phyloP scores from a whole-genome alignment of 2,797 vertebrate species.

The Enteromius thamalakanensis region DNA sequence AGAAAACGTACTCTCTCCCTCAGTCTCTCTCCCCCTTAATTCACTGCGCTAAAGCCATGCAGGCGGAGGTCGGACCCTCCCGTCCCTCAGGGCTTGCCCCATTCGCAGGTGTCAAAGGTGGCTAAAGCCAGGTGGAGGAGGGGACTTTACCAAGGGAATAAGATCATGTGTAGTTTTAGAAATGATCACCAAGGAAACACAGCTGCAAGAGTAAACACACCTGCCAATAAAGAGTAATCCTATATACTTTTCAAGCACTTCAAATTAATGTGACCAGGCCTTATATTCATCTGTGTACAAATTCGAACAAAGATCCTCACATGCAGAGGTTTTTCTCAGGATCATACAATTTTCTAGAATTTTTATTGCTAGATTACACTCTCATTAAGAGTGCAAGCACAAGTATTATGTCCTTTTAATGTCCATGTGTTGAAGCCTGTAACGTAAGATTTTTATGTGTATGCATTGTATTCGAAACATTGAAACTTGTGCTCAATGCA shows the following conservation, averaged over 20 bases:
- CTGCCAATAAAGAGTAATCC: conserved; percentile 70
- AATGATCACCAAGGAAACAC: conserved; percentile 79
- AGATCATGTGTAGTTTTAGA: conserved; percentile 84
- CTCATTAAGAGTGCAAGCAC: not conserved
- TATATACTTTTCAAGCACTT: conserved; percentile 54
- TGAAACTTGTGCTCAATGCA: no score
- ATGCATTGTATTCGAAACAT: not conserved
- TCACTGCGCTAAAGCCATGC: conserved; percentile 48
- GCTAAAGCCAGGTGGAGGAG: conserved; percentile 78
- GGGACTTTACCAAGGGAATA: conserved; percentile 80
- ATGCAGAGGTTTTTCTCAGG: not conserved
- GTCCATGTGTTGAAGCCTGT: not conserved
- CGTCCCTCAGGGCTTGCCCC: conserved; percentile 67
- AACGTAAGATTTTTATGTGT: not conserved
- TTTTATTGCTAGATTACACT: not conserved
- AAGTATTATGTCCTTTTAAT: not conserved
- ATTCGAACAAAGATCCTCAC: conserved; percentile 41
- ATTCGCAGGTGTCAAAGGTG: conserved; percentile 75
- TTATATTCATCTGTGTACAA: conserved; percentile 54
- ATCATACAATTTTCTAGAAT: not conserved
- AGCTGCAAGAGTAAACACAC: conserved; percentile 76
- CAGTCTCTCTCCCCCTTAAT: conserved; percentile 55
- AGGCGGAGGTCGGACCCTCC: conserved; percentile 72
- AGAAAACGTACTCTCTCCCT: conserved; percentile 56
- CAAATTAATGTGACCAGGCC: not conserved